phyloP scores from a whole-genome alignment of 2,797 vertebrate species.

The Chaetophractus vellerosus region DNA sequence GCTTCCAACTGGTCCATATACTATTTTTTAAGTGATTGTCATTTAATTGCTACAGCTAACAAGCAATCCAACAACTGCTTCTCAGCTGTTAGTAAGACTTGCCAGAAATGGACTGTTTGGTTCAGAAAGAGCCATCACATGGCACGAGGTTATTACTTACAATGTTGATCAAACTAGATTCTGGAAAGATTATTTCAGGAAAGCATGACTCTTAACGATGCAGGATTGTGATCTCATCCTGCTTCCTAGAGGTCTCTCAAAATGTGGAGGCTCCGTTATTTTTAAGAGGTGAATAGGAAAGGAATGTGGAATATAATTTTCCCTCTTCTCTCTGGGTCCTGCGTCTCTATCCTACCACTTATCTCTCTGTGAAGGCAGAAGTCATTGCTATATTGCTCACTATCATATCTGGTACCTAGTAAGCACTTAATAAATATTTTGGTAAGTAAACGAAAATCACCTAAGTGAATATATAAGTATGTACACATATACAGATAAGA shows the following conservation, averaged over 20 bases:
- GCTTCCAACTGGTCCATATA: conserved; percentile 83
- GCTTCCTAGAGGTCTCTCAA: not conserved
- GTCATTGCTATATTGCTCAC: not conserved
- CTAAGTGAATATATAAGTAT: not conserved
- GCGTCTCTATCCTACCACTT: not conserved
- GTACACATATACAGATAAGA: not conserved
- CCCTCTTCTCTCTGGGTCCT: not conserved
- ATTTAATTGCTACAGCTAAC: conserved; percentile 82
- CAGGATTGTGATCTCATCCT: conserved; percentile 48
- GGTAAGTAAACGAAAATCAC: not conserved
- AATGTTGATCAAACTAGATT: not conserved
- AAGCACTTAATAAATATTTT: not conserved
- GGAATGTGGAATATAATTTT: conserved; percentile 22
- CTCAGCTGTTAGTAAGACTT: conserved; percentile 77
- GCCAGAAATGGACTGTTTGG: conserved; percentile 71
- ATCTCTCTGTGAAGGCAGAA: not conserved
- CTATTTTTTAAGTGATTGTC: conserved; percentile 75
- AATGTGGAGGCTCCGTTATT: conserved; percentile 7
- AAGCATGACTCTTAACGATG: conserved; percentile 45
- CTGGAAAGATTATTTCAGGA: conserved; percentile 61
- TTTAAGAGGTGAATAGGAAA: conserved; percentile 48
- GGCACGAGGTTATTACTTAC: conserved; percentile 69
- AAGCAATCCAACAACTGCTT: conserved; percentile 81
- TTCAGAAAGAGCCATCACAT: conserved; percentile 67
- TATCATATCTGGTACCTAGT: not conserved